These are phyloP conservation scores for Lamellibrachia satsuma DNA, from an alignment of 2,888 invertebrate genomes.

Conservation along the genomic window DNA sequence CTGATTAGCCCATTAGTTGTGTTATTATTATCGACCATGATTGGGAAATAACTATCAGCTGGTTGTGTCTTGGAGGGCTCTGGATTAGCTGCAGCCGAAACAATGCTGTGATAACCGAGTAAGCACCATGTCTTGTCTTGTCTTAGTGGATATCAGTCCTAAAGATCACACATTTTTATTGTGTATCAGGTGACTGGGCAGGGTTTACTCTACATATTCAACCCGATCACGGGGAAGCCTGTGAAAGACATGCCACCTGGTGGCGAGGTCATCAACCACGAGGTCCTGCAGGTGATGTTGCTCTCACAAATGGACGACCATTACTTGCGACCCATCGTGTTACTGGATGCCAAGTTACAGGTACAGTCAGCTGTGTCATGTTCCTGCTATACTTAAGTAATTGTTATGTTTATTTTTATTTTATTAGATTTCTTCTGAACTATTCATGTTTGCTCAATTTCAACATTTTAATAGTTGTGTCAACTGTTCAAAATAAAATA, in stretches of 20 bases:
- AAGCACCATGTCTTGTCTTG: too few species aligned
- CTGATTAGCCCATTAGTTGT: too few species aligned
- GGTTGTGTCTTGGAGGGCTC: too few species aligned
- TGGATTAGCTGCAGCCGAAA: too few species aligned
- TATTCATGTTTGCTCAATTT: neutral
- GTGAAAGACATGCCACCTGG: slow-evolving; percentile 45
- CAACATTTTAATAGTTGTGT: neutral
- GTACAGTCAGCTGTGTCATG: slow-evolving; percentile 28
- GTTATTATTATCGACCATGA: too few species aligned
- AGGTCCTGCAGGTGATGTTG: slow-evolving; percentile 79
- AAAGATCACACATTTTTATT: neutral
- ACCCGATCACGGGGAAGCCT: slow-evolving; percentile 86
- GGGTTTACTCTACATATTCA: slow-evolving; percentile 74
- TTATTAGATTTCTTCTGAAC: neutral
- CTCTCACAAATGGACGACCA: slow-evolving; percentile 74
- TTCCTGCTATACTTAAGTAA: neutral
- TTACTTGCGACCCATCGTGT: slow-evolving; percentile 80
- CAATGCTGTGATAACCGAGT: too few species aligned
- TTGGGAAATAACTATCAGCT: too few species aligned
- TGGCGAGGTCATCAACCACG: slow-evolving; percentile 65
- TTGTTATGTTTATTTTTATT: neutral
- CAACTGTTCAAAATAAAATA: neutral
- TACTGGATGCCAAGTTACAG: slow-evolving; percentile 69
- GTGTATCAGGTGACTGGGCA: neutral
- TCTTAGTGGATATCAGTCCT: too few species aligned